Conservation (phyloP, 2,113 vertebrate species). For the Eubucco bourcierii region DNA sequence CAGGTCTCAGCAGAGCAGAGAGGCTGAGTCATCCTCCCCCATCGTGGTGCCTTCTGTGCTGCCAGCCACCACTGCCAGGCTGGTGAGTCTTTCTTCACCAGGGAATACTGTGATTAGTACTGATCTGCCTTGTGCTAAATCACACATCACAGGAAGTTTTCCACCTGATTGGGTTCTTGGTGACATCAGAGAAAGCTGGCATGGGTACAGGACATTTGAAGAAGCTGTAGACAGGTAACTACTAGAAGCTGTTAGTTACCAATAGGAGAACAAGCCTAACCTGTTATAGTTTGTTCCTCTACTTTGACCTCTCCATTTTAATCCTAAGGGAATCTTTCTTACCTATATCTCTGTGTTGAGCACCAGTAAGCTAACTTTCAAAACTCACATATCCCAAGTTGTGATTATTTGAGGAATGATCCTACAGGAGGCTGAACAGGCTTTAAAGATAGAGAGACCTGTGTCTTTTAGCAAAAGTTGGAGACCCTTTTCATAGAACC, state of each 20-base stretch:
- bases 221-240: constrained; percentile 9
- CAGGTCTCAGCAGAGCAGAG: too few species aligned
- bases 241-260: background rate
- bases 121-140: background rate
- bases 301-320: background rate
- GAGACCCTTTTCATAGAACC: background rate
- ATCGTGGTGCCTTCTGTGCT: too few species aligned
- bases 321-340: background rate
- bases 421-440: background rate
- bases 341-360: background rate
- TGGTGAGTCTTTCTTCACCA: background rate
- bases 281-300: background rate
- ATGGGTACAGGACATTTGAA: background rate
- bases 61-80: too few species aligned
- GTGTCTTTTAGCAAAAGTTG: background rate
- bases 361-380: background rate
- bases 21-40: too few species aligned
- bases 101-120: background rate
- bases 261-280: background rate
- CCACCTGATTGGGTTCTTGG: background rate
- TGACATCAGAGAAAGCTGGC: constrained; percentile 21
- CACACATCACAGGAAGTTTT: constrained; percentile 2
- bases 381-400: background rate
- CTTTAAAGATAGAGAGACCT: background rate
- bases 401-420: background rate